phyloP scores from a whole-genome alignment of 2,888 invertebrate species.

The Ceramica pisi region DNA sequence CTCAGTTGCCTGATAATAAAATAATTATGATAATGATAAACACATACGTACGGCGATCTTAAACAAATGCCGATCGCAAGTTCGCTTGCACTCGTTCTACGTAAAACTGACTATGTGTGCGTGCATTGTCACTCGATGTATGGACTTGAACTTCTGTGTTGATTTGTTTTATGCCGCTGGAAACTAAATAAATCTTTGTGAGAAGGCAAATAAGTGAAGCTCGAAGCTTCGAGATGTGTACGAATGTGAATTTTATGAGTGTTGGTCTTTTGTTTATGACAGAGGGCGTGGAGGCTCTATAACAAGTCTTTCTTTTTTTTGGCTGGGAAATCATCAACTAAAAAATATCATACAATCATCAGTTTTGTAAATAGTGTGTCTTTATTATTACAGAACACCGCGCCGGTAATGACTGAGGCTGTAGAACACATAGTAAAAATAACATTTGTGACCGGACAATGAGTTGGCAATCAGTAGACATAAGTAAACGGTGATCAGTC shows the following conservation, averaged over 20 bases:
- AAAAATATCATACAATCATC: too few relatives aligned
- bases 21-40: too few relatives aligned
- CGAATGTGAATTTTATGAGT: conserved; percentile 49
- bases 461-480: too few relatives aligned
- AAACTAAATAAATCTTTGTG: conserved; percentile 47
- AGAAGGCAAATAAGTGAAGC: conserved; percentile 36
- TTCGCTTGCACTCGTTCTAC: neutral
- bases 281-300: neutral
- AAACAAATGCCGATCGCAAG: neutral
- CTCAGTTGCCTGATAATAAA: too few relatives aligned
- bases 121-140: neutral
- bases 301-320: too few relatives aligned
- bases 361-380: conserved; percentile 12
- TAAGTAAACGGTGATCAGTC: neutral
- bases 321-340: too few relatives aligned
- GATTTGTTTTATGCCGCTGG: neutral
- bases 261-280: conserved; percentile 24
- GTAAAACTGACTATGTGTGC: neutral
- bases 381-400: neutral
- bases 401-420: neutral
- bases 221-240: conserved; percentile 17
- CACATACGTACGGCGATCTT: neutral
- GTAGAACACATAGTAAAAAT: neutral
- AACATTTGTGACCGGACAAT: neutral
- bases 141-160: neutral